Evolutionary conservation across 2,113 vertebrate species (phyloP).

Genomic region (Puma concolor): DNA sequence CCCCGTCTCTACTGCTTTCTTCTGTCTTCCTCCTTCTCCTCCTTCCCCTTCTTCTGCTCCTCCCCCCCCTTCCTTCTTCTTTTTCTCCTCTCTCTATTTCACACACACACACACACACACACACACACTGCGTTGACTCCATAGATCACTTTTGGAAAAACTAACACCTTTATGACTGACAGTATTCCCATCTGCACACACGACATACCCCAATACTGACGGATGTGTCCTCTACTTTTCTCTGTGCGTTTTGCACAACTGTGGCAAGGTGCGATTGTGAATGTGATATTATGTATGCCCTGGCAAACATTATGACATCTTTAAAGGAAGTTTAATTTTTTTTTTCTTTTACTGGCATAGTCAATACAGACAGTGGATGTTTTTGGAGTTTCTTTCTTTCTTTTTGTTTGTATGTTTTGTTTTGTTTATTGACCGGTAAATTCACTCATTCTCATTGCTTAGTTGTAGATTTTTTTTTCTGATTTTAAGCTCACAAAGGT

Average conservation of each 20-base stretch:
- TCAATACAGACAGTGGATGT: neutral
- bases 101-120: too few species aligned
- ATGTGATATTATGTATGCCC: neutral
- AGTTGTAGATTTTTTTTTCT: neutral
- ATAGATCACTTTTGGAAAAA: too few species aligned
- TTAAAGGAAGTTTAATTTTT: neutral
- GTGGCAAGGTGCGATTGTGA: neutral
- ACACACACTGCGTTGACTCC: neutral
- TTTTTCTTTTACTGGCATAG: neutral
- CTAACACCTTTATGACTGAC: fast-evolving
- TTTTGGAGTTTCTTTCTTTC: too few species aligned
- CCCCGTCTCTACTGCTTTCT: neutral
- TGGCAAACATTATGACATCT: neutral
- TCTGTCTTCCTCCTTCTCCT: neutral
- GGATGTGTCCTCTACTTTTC: too few species aligned
- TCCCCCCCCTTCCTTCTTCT: neutral
- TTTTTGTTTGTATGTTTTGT: too few species aligned
- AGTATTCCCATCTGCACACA: neutral
- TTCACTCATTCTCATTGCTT: neutral
- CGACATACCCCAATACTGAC: fast-evolving
- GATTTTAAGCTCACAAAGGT: neutral
- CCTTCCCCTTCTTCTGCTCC: too few species aligned
- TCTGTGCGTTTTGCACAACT: neutral
- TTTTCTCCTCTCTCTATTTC: neutral
- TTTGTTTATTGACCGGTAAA: neutral